Evolutionary conservation across 2,888 invertebrate species (phyloP), one percentile per base, ranked within the genome.

Genomic region (Chromoteleia sp.): DNA sequence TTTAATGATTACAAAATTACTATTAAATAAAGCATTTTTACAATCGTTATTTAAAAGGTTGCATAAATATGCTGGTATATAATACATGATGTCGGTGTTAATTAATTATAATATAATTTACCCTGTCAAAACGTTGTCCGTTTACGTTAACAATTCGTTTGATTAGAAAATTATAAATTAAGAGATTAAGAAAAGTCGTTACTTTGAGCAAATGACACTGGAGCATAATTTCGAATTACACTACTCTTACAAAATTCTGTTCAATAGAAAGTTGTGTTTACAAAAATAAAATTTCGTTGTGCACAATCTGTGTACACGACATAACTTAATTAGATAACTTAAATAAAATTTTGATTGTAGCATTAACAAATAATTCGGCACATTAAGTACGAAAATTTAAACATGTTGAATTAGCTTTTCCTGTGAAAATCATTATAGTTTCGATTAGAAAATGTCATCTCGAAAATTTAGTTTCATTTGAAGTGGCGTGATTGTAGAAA

Each of bases 1-100:
- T 52, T 12, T 41, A 15, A 15, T 50, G 36, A 6, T 59, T 43
- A 43, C 17, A 33, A n/a, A 33, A 48, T 12, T 3, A 19, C 14
- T 21, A 6, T 12, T 12, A 50, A 50, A 65, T 25, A 65, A 65
- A 17, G n/a, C 29, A 39, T 25, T 52, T 33, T 50, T 19, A 25
- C 6, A 52, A 43, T 21, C 25, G 21, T 33, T 43, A 19, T 21
- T 54, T 56, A 2, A 68, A 68, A n/a, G 29, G 19, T 54, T 43
- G 21, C 10, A 56, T 68, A 43, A 54, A 43, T 58, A 48, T 48
- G 43, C 43, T 56, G 41, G 39, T 48, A 70, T 58, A 58, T 58
- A 48, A 58, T 39, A 70, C 70, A 70, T 58, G 70, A 48, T 48
- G 54, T 68, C 43, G 17, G 6, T 50, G 65, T 65, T 65, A 41